Percentiles rank a stretch among this genome's conserved stretches.
phyloP scores from a whole-genome alignment of 2,888 invertebrate species.

The Malthinus flaveolus region DNA sequence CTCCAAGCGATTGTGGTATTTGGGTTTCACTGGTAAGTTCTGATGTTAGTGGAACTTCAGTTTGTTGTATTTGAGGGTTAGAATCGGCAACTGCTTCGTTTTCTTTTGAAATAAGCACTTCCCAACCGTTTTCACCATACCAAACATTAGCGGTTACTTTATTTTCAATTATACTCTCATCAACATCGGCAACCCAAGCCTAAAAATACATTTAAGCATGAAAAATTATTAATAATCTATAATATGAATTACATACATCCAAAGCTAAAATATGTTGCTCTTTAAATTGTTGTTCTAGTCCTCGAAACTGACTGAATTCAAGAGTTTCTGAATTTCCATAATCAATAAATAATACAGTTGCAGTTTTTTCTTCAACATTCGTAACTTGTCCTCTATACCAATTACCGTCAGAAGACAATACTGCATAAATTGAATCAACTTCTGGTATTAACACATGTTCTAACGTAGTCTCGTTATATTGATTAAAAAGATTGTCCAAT shows the following conservation, averaged over 20 bases:
- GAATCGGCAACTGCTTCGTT: background rate
- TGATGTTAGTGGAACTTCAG: background rate
- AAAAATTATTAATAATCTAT: background rate
- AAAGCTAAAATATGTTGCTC: slow-evolving; percentile 42
- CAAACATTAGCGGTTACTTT: slow-evolving; percentile 60
- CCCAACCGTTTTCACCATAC: slow-evolving; percentile 61
- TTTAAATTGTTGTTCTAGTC: slow-evolving; percentile 41
- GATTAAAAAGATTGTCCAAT: slow-evolving; percentile 60
- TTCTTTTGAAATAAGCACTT: slow-evolving; percentile 33
- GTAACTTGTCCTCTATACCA: slow-evolving; percentile 47
- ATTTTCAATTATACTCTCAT: slow-evolving; percentile 57
- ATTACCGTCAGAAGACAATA: slow-evolving; percentile 46
- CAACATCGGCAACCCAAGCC: slow-evolving; percentile 8
- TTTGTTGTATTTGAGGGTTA: background rate
- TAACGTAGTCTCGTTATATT: slow-evolving; percentile 58
- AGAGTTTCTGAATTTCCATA: slow-evolving; percentile 71
- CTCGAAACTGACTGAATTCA: slow-evolving; percentile 49
- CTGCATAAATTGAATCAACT: slow-evolving; percentile 63
- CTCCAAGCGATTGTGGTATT: background rate
- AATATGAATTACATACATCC: slow-evolving; percentile 37
- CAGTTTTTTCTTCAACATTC: slow-evolving; percentile 52
- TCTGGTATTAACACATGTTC: slow-evolving; percentile 53
- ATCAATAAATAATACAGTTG: slow-evolving; percentile 65
- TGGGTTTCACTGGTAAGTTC: background rate
- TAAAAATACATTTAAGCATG: background rate